A percentile compares a stretch with the other conserved stretches of the same genome.
phyloP scores from a whole-genome alignment of 2,888 invertebrate genomes.

The Cecidostiba fungosa region DNA sequence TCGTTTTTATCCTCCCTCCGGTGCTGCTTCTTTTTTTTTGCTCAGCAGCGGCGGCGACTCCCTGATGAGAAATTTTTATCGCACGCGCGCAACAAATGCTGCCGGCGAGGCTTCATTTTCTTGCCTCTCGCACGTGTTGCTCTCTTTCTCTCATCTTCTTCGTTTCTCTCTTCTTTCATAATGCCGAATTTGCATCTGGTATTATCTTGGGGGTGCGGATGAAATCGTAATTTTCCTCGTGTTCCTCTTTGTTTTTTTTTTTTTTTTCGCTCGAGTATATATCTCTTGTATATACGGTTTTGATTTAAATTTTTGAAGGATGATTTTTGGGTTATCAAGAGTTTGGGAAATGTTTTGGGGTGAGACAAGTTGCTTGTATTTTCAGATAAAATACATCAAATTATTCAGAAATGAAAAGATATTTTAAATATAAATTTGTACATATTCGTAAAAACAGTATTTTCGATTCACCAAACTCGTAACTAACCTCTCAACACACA shows the following conservation, averaged over 20 bases:
- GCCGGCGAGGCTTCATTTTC: neutral
- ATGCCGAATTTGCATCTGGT: constrained; percentile 8
- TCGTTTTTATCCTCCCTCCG: constrained; percentile 15
- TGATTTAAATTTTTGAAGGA: neutral
- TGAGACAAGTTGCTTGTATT: no score
- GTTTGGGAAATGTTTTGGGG: no score
- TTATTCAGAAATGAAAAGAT: no score
- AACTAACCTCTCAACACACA: no score
- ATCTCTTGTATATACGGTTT: neutral
- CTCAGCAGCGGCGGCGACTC: neutral
- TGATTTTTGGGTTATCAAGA: neutral
- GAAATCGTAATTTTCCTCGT: neutral
- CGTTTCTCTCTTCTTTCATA: neutral
- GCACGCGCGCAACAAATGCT: constrained; percentile 28
- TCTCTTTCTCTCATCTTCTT: neutral
- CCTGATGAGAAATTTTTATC: constrained; percentile 41
- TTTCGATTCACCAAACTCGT: no score
- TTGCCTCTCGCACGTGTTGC: neutral
- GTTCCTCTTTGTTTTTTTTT: neutral
- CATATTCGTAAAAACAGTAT: no score
- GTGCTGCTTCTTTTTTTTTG: neutral
- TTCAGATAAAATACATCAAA: no score
- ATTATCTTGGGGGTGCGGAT: neutral
- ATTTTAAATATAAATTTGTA: no score
- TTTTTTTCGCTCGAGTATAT: neutral